Base-by-base conservation (phyloP, 2,888 invertebrate genomes). In the Sesamia inferens region DNA sequence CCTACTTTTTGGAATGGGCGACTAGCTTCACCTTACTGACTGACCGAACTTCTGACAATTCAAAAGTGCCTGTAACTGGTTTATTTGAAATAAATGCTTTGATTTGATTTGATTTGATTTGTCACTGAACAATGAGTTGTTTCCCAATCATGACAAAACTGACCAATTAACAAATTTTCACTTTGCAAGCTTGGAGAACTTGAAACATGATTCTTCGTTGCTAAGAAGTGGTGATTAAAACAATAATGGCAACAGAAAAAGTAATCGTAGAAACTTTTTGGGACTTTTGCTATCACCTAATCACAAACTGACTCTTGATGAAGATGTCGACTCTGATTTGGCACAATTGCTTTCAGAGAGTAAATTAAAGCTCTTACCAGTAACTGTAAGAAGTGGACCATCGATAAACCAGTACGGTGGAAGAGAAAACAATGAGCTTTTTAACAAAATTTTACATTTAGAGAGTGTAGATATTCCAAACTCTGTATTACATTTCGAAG, bases 221-320 rank as follows among this genome's bases (percentile, higher is more conserved):
- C 24, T 59, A 24, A 68, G 48, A 39, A 79, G 14, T 22, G 16
- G 24, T 19, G 5, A 64, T 64, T 16, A 48, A 6, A 58, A 58
- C 31, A 64, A 59, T 16, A 11, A 44, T 1, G 44, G 55, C 24
- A 63, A 63, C 24, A 81, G 62, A 48, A 63, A 62, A 24, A 22
- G 19, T 42, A 48, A 63, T 44, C 47, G n/a, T 22, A 57, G 22
- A 7, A 66, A 59, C 47, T 55, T 51, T 24, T 7, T 61, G 8
- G 61, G 64, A 61, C 59, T 78, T 54, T 55, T 55, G 0, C 6
- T 68, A 11, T 65, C 65, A 19, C 61, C 78, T 19, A 19, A 58
- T 54, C 42, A 77, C 8, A 68, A 64, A 54, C 0, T 81, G 39
- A 68, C 2, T 24, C 55, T 51, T 68, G 67, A 76, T 57, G 51